Percentiles rank a stretch among this genome's conserved stretches.
These are phyloP conservation scores for Macrophya annulata DNA, from an alignment of 2,888 invertebrate genomes.

Conservation along the genomic window DNA sequence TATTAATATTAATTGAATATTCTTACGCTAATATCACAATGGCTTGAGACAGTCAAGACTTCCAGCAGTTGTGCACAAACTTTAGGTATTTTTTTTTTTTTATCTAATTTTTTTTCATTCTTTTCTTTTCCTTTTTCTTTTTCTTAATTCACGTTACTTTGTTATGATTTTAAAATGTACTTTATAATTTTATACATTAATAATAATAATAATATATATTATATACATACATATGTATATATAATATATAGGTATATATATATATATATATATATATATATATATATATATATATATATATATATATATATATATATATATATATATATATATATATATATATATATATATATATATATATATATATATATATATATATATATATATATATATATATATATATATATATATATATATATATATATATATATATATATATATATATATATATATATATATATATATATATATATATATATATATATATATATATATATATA, in stretches of 20 bases:
- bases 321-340: not conserved
- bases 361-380: not conserved
- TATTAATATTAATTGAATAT: constrained; percentile 61
- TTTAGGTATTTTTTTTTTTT: not conserved
- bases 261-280: no score
- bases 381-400: not conserved
- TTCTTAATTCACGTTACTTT: not conserved
- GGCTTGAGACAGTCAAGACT: constrained; percentile 76
- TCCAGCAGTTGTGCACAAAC: constrained; percentile 71
- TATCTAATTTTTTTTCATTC: not conserved
- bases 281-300: not conserved
- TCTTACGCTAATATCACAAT: constrained; percentile 77
- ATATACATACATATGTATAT: no score
- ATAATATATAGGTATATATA: not conserved
- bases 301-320: not conserved
- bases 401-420: no score
- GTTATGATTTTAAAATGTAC: constrained; percentile 3
- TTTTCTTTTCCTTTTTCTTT: not conserved
- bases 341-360: no score
- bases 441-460: not conserved
- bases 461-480: not conserved
- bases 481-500: no score
- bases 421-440: not conserved
- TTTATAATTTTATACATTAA: constrained; percentile 34
- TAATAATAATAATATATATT: not conserved